Evolutionary conservation across 2,797 vertebrate species (phyloP), one percentile per base, ranked within the genome.

Genomic region (Cuculus canorus): DNA sequence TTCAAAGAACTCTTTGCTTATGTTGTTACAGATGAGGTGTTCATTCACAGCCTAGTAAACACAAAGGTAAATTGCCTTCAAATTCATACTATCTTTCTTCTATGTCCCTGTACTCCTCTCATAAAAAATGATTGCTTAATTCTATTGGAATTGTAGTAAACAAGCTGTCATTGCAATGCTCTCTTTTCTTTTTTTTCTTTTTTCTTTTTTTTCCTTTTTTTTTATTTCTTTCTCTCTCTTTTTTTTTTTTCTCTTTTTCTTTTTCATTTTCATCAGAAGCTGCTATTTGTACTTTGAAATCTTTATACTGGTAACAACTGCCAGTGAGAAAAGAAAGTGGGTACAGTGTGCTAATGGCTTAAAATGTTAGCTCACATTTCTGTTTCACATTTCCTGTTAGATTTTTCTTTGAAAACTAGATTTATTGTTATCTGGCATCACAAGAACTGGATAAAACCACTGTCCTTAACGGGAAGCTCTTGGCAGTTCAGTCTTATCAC

Each of bases 31-130:
- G 32, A 28, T 63, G 30, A 61, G 21, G 7, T 63, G 33, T 69
- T 86, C n/a, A 48, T 94, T 93, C 93, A 57, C 45, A 90, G 47
- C 45, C 60, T 70, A 64, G 47, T 88, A 92, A 84, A 52, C 21
- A 39, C 77, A 93, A 79, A 76, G 43, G 60, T 86, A 84, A 95
- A 94, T 82, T 66, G 50, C 65, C 54, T 91, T 91, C 43, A 88
- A 86, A 91, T 59, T 79, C 39, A 43, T 72, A 33, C 48, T 33
- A 17, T 30, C 43, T 84, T 93, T 90, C 54, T 82, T 61, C 72
- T 30, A 89, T 79, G 32, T 90, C 48, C 47, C 35, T 90, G 19
- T 75, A 23, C 65, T 94, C 15, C 9, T 14, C 11, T 89, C 65
- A 92, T 87, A 86, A 88, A 71, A 93, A 75, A 17, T 35, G 47